Evolutionary conservation across 2,797 vertebrate genomes (phyloP).

Genomic region (Pyrocephalus nanus): DNA sequence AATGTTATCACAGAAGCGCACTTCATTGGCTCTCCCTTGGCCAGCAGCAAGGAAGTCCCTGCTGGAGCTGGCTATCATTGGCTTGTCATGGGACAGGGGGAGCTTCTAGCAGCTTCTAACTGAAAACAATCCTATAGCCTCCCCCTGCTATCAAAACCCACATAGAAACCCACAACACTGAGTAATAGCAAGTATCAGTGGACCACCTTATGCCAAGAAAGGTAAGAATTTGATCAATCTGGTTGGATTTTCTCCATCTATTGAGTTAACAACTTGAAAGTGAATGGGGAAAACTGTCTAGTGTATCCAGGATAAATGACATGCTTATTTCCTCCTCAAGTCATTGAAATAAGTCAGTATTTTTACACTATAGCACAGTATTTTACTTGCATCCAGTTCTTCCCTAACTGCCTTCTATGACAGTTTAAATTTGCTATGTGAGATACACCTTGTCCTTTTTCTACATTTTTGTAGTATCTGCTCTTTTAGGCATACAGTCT

Average conservation of each 20-base stretch:
- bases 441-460: not conserved
- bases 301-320: not conserved
- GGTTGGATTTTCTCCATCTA: not conserved
- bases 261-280: not conserved
- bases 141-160: too few relatives aligned
- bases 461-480: not conserved
- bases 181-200: not conserved
- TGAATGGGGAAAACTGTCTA: not conserved
- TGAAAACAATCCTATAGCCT: too few relatives aligned
- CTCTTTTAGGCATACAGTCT: not conserved
- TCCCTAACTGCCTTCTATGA: not conserved
- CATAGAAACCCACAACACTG: too few relatives aligned
- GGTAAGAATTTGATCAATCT: not conserved
- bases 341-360: not conserved
- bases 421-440: not conserved
- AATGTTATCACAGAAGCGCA: too few relatives aligned
- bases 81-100: too few relatives aligned
- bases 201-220: not conserved
- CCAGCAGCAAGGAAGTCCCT: too few relatives aligned
- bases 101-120: too few relatives aligned
- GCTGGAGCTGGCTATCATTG: too few relatives aligned
- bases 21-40: too few relatives aligned
- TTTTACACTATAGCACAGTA: not conserved
- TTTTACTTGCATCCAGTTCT: not conserved
- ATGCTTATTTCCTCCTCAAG: not conserved